phyloP scores from a whole-genome alignment of 2,888 invertebrate species.

The Aromia moschata region DNA sequence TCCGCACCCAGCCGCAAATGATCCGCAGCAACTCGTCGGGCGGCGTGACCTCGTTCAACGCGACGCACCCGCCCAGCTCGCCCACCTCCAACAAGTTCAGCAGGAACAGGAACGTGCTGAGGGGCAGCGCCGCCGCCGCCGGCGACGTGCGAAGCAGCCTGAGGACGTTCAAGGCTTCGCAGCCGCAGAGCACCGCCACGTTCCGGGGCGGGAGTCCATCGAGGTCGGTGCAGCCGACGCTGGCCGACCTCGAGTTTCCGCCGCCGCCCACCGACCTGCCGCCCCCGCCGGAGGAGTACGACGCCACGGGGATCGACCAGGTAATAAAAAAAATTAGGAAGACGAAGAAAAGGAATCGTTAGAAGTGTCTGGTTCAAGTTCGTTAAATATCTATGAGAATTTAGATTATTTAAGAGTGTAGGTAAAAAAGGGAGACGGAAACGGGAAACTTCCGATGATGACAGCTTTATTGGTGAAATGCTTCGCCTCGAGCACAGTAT shows the following conservation, averaged over 20 bases:
- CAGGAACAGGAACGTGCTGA: slow-evolving; percentile 63
- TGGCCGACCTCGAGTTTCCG: slow-evolving; percentile 88
- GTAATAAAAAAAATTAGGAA: too few relatives aligned
- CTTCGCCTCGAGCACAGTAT: too few relatives aligned
- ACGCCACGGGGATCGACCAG: slow-evolving; percentile 53
- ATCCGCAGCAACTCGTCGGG: slow-evolving; percentile 89
- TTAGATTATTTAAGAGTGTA: too few relatives aligned
- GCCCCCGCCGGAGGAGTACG: slow-evolving; percentile 77
- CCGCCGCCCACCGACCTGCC: slow-evolving; percentile 84
- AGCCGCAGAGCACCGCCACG: slow-evolving; percentile 46
- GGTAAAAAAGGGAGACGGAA: too few relatives aligned
- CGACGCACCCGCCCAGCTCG: slow-evolving; percentile 67
- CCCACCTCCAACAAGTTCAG: slow-evolving; percentile 71
- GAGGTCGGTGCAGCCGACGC: slow-evolving; percentile 73
- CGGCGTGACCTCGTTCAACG: slow-evolving; percentile 74
- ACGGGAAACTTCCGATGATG: too few relatives aligned
- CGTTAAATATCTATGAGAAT: too few relatives aligned
- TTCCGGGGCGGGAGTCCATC: slow-evolving; percentile 72
- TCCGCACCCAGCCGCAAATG: slow-evolving; percentile 81
- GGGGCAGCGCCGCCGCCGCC: slow-evolving; percentile 63
- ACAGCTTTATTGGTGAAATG: too few relatives aligned
- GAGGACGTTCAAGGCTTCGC: slow-evolving; percentile 62
- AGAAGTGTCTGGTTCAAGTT: too few relatives aligned
- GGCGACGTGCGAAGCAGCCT: slow-evolving; percentile 61
- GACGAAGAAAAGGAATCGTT: too few relatives aligned